Evolutionary conservation across 1,140 invertebrate genomes (phyloP).

Genomic region (Eupristina koningsbergeri): DNA sequence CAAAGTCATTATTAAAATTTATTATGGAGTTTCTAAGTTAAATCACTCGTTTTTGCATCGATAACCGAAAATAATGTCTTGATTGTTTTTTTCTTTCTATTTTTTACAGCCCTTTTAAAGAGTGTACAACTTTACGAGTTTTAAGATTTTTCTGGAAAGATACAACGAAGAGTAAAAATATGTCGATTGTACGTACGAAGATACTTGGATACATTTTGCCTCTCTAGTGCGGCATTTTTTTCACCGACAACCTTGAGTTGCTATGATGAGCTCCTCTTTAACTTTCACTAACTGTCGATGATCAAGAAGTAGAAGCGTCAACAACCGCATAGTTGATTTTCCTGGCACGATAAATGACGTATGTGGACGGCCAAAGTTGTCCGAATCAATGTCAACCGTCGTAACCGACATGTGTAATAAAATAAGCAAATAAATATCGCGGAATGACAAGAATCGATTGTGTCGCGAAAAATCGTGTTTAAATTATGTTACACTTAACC

Average conservation of each 20-base stretch:
- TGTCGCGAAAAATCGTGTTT: neutral
- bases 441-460: neutral
- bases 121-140: slow-evolving; percentile 4
- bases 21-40: too few relatives aligned
- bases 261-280: slow-evolving; percentile 57
- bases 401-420: neutral
- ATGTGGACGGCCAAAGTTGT: neutral
- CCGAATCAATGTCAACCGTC: slow-evolving; percentile 65
- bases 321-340: slow-evolving; percentile 25
- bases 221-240: slow-evolving; percentile 32
- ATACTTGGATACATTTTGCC: slow-evolving; percentile 30
- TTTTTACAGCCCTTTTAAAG: too few relatives aligned
- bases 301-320: slow-evolving; percentile 52
- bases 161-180: neutral
- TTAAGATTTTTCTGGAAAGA: slow-evolving; percentile 49
- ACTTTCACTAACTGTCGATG: slow-evolving; percentile 62
- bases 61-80: neutral
- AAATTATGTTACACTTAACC: too few relatives aligned
- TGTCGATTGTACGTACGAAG: neutral
- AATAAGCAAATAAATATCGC: neutral
- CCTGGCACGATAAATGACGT: neutral
- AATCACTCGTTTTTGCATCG: too few relatives aligned
- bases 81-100: too few relatives aligned
- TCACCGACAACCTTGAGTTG: slow-evolving; percentile 62
- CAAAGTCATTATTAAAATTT: too few relatives aligned